Percentiles rank a stretch among this genome's conserved stretches.
Evolutionary conservation across 2,888 invertebrate species (phyloP).

Genomic region (Xanthia togata): DNA sequence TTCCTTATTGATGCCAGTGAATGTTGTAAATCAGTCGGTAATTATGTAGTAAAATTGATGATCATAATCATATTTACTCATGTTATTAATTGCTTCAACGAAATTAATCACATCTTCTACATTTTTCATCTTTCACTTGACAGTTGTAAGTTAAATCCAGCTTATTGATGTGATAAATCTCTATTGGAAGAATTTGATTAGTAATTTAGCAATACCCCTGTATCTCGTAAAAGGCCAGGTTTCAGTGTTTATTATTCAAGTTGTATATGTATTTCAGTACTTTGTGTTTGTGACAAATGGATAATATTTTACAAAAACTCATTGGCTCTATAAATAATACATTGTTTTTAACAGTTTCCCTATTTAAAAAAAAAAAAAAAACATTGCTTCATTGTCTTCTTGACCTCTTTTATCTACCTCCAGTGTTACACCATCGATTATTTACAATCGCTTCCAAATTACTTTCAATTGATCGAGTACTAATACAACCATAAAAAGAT

Average conservation of each 20-base stretch:
- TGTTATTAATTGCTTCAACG: constrained; percentile 13
- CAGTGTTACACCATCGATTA: constrained; percentile 17
- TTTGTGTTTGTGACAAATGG: not conserved
- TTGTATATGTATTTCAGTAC: not conserved
- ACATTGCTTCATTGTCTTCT: not conserved
- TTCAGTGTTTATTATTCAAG: too few relatives aligned
- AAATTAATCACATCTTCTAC: not conserved
- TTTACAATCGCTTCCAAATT: constrained; percentile 5
- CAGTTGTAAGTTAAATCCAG: constrained; percentile 7
- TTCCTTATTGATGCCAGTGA: constrained; percentile 19
- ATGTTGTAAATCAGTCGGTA: constrained; percentile 27
- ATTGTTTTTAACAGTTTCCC: too few relatives aligned
- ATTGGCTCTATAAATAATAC: not conserved
- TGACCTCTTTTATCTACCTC: not conserved
- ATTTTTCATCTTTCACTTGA: not conserved
- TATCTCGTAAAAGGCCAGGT: too few relatives aligned
- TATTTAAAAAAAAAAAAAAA: not conserved
- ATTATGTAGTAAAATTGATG: constrained; percentile 27
- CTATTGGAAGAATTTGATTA: too few relatives aligned
- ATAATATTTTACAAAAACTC: not conserved
- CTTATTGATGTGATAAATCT: not conserved
- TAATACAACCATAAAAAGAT: constrained; percentile 34
- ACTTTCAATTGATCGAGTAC: constrained; percentile 52
- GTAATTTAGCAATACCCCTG: too few relatives aligned
- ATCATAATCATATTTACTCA: constrained; percentile 24